These are phyloP conservation scores for Phoxinus phoxinus DNA, from an alignment of 2,113 vertebrate species.

Conservation along the genomic window DNA sequence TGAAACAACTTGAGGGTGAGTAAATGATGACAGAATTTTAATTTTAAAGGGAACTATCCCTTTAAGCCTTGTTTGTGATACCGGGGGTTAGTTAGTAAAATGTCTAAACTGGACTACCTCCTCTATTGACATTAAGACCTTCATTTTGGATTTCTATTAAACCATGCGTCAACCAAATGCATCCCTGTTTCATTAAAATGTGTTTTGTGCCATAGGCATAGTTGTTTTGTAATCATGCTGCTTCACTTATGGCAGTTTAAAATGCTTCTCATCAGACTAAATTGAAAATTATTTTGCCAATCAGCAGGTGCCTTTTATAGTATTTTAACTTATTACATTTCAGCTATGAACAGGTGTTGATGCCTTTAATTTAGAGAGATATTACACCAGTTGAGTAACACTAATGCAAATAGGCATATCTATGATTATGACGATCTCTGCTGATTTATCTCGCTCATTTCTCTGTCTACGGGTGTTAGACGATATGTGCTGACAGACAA, in stretches of 20 bases:
- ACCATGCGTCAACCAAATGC: neutral
- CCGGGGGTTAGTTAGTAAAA: too few species aligned
- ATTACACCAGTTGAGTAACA: neutral
- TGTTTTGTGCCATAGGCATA: slow-evolving; percentile 14
- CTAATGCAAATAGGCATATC: neutral
- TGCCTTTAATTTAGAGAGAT: slow-evolving; percentile 12
- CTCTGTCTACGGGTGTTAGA: neutral
- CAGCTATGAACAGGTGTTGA: slow-evolving; percentile 11
- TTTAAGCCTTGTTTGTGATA: too few species aligned
- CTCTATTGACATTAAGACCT: neutral
- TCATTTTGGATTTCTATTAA: slow-evolving; percentile 1
- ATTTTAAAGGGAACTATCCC: too few species aligned
- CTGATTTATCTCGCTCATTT: slow-evolving; percentile 5
- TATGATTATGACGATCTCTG: slow-evolving; percentile 10
- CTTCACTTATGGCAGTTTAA: slow-evolving; percentile 27
- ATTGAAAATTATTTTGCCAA: slow-evolving; percentile 39
- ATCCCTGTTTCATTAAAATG: neutral
- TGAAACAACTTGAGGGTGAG: too few species aligned
- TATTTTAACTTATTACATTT: slow-evolving; percentile 37
- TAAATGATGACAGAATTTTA: too few species aligned
- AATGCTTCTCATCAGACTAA: slow-evolving; percentile 39
- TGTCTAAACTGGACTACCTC: neutral
- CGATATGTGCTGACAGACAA: slow-evolving; percentile 30
- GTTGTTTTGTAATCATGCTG: slow-evolving; percentile 24
- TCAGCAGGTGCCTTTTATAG: slow-evolving; percentile 13